Conservation (phyloP, 64 coral and sea anemone genomes). For the Astreopora myriophthalma region DNA sequence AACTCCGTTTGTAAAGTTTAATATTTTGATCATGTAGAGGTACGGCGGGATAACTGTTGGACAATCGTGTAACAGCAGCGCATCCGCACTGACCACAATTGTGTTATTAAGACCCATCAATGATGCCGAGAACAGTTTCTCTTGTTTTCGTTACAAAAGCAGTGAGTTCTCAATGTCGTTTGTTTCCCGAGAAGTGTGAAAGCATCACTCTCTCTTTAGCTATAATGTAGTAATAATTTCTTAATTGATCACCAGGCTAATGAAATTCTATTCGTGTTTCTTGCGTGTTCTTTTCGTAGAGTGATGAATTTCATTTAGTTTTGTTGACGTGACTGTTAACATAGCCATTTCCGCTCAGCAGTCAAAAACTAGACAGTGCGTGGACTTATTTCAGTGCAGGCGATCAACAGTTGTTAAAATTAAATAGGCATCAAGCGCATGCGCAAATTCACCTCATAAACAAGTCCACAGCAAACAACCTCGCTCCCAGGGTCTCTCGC, state of each 20-base stretch:
- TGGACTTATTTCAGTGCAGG: not conserved
- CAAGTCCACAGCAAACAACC: no score
- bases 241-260: not conserved
- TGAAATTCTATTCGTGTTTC: not conserved
- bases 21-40: not conserved
- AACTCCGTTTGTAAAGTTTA: no score
- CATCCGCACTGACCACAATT: not conserved
- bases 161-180: not conserved
- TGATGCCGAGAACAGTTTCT: not conserved
- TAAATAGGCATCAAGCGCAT: no score
- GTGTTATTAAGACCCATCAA: not conserved
- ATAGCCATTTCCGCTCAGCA: conserved; percentile 16
- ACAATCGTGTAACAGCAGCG: not conserved
- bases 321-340: conserved; percentile 15
- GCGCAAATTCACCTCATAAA: not conserved
- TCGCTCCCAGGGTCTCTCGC: no score
- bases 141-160: not conserved
- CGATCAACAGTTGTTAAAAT: not conserved
- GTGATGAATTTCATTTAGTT: not conserved
- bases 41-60: not conserved
- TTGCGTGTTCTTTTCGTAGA: not conserved
- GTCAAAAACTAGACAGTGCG: conserved; percentile 17
- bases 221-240: not conserved
- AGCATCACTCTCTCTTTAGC: not conserved
- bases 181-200: not conserved